phyloP scores from a whole-genome alignment of 2,888 invertebrate genomes.

The Petrophora chlorosata region DNA sequence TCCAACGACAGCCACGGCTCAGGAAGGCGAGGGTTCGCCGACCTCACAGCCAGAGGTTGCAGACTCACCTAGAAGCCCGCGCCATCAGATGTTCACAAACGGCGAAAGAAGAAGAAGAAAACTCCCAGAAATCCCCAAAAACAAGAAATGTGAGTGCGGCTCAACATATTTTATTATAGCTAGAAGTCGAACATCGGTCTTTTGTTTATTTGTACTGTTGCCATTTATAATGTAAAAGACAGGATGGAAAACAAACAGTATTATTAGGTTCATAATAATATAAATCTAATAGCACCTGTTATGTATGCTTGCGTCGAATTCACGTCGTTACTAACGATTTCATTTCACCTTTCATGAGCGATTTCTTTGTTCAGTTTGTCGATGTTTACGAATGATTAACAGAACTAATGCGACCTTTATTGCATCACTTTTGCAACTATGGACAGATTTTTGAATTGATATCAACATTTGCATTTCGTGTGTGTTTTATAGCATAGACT shows the following conservation, averaged over 20 bases:
- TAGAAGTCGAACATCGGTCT: too few species aligned
- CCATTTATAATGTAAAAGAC: too few species aligned
- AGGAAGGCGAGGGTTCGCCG: conserved; percentile 52
- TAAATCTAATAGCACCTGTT: too few species aligned
- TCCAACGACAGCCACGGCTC: conserved; percentile 44
- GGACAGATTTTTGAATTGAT: background rate
- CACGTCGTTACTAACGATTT: too few species aligned
- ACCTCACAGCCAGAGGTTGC: conserved; percentile 57
- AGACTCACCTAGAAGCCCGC: conserved; percentile 65
- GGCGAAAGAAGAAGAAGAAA: conserved; percentile 90
- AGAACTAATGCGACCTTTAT: background rate
- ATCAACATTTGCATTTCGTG: too few species aligned
- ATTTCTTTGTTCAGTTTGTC: background rate
- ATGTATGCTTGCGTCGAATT: too few species aligned
- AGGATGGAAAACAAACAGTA: too few species aligned
- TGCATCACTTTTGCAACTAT: too few species aligned
- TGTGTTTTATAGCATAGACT: too few species aligned
- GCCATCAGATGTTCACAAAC: conserved; percentile 66
- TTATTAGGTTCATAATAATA: too few species aligned
- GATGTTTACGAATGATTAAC: background rate
- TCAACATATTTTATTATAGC: too few species aligned
- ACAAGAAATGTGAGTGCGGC: conserved; percentile 89
- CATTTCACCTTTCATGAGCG: background rate
- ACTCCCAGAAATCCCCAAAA: conserved; percentile 95
- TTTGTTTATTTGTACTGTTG: too few species aligned